Evolutionary conservation across 2,888 invertebrate species (phyloP).

Genomic region (Xanthia togata): DNA sequence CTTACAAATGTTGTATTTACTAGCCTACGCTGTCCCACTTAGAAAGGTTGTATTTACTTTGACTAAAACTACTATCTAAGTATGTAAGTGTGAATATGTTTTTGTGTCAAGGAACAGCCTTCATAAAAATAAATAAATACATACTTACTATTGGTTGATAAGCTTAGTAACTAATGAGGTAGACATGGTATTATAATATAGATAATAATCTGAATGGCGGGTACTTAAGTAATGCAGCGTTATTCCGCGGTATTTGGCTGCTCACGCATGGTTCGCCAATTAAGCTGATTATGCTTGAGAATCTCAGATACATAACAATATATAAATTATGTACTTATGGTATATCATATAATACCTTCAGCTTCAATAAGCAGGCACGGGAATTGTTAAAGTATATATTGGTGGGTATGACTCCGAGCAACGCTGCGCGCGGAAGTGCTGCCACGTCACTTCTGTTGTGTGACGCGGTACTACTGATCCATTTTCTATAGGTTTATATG

Average conservation of each 20-base stretch:
- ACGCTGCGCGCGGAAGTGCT: no score
- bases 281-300: constrained; percentile 54
- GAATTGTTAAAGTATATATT: no score
- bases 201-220: no score
- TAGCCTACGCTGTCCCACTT: no score
- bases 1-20: neutral
- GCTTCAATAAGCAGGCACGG: constrained; percentile 1
- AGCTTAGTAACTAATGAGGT: neutral
- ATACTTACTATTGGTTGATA: neutral
- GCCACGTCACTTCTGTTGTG: no score
- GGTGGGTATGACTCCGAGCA: no score
- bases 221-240: neutral
- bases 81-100: neutral
- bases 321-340: neutral
- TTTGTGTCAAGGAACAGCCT: constrained; percentile 5
- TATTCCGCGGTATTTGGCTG: constrained; percentile 36
- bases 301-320: neutral
- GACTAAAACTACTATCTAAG: neutral
- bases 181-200: neutral
- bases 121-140: neutral
- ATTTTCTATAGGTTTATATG: no score
- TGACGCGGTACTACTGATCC: no score
- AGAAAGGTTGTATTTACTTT: neutral
- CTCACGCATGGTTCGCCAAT: constrained; percentile 53
- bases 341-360: neutral